Evolutionary conservation across 2,797 vertebrate genomes (phyloP), one percentile per base, ranked within the genome.

Genomic region (Parambassis ranga): DNA sequence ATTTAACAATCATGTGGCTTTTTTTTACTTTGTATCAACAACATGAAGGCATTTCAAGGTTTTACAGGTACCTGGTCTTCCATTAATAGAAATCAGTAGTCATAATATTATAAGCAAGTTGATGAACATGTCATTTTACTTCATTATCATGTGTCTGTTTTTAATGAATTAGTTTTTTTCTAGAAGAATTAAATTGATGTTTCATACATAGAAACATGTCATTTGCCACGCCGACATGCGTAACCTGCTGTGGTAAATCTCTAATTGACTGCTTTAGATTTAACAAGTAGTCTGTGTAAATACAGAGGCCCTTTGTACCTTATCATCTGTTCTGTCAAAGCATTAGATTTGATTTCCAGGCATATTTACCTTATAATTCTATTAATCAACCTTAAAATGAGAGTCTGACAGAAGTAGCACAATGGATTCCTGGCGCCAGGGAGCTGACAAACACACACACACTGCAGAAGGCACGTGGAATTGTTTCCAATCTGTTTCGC

Each of bases 371-470:
- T 36, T 19, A n/a, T 77, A 71, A 81, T 85, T 82, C 44, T 73
- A 82, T 85, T 87, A 84, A 86, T 86, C 62, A 44, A 39, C 60
- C 63, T 66, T 60, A 32, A 49, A 80, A 65, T 62, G 43, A 39
- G 32, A 55, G 41, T 64, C 42, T 74, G 63, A 79, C 58, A 47
- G 56, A 71, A 65, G 82, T n/a, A 15, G 35, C 46, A 37, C 50
- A 72, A 75, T 72, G 66, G 7, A 71, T 75, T 47, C 36, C 55
- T 20, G 60, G 57, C 42, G 5, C 64, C 46, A 62, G 33, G 20
- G 46, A 68, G 71, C 55, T 46, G 42, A 63, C 72, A 18, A 10
- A 14, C 51, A 56, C 15, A 44, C 47, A 65, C 27, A 46, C 52
- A 31, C 60, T 71, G 41, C 46, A 30, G 58, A 60, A 61, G 46